Percentiles rank a stretch among this genome's conserved stretches.
phyloP scores from a whole-genome alignment of 2,113 vertebrate genomes.

The Indicator indicator region DNA sequence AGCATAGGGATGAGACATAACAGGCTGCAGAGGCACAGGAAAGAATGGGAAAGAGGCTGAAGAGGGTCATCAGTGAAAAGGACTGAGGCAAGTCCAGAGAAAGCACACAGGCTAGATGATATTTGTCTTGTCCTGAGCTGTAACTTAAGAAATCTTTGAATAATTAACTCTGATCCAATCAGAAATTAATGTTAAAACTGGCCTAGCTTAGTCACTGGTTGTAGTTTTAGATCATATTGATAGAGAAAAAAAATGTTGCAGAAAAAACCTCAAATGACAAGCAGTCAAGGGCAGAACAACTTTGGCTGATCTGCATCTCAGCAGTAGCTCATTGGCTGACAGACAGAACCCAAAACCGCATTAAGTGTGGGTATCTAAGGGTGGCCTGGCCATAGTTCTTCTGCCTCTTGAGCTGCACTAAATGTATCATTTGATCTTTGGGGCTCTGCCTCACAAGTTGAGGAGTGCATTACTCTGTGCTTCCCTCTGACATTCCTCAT shows the following conservation, averaged over 20 bases:
- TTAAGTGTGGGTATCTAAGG: accelerated
- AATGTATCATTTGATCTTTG: not conserved
- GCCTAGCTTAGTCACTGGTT: not conserved
- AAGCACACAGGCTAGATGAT: not conserved
- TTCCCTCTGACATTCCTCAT: not conserved
- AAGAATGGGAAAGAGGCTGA: not conserved
- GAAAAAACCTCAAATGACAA: not conserved
- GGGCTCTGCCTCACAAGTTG: not conserved
- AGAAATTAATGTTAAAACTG: not conserved
- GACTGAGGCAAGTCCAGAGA: not conserved
- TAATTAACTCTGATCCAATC: not conserved
- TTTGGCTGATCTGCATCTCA: not conserved
- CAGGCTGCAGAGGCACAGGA: not conserved
- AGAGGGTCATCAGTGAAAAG: not conserved
- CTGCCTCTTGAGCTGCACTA: not conserved
- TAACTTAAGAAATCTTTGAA: not conserved
- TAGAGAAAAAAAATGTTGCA: not conserved
- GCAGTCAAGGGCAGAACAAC: not conserved
- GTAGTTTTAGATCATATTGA: not conserved
- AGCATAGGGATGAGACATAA: not conserved
- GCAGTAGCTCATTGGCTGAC: not conserved
- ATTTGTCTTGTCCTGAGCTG: not conserved
- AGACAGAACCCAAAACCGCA: not conserved
- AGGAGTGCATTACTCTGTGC: not conserved
- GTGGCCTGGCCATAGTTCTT: not conserved